These are phyloP conservation scores for Drosophila testacea DNA, from an alignment of 2,888 invertebrate species.

Conservation along the genomic window DNA sequence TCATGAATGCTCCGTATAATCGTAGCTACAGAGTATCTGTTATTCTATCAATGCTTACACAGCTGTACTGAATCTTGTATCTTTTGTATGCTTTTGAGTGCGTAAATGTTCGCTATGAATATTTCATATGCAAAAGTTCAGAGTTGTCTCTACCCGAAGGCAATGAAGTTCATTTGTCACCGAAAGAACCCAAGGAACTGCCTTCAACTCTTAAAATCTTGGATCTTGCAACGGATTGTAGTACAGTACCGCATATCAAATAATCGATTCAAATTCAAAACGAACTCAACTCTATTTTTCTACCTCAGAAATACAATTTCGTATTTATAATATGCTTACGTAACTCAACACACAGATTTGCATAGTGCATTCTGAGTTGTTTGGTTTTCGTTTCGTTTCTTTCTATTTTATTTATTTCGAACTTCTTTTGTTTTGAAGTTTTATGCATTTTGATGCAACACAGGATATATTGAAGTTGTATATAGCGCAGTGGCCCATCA, in stretches of 20 bases:
- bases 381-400: background rate
- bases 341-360: slow-evolving; percentile 48
- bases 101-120: slow-evolving; percentile 45
- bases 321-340: slow-evolving; percentile 74
- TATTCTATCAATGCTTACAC: background rate
- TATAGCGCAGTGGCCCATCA: slow-evolving; percentile 36
- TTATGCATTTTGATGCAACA: slow-evolving; percentile 60
- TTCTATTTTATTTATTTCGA: background rate
- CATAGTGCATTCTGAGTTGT: slow-evolving; percentile 53
- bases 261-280: slow-evolving; percentile 52
- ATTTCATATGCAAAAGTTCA: slow-evolving; percentile 20
- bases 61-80: slow-evolving; percentile 2
- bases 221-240: background rate
- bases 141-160: background rate
- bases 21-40: slow-evolving; percentile 9
- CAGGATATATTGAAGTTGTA: slow-evolving; percentile 61
- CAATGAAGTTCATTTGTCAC: background rate
- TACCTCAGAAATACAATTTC: slow-evolving; percentile 37
- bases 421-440: slow-evolving; percentile 26
- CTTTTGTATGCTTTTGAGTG: slow-evolving; percentile 14
- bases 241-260: slow-evolving; percentile 38
- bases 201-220: slow-evolving; percentile 2
- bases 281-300: slow-evolving; percentile 39
- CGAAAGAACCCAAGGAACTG: background rate
- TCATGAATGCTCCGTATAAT: too few species aligned